Evolutionary conservation across 2,113 vertebrate genomes (phyloP).

Genomic region (Triplophysa dalaica): DNA sequence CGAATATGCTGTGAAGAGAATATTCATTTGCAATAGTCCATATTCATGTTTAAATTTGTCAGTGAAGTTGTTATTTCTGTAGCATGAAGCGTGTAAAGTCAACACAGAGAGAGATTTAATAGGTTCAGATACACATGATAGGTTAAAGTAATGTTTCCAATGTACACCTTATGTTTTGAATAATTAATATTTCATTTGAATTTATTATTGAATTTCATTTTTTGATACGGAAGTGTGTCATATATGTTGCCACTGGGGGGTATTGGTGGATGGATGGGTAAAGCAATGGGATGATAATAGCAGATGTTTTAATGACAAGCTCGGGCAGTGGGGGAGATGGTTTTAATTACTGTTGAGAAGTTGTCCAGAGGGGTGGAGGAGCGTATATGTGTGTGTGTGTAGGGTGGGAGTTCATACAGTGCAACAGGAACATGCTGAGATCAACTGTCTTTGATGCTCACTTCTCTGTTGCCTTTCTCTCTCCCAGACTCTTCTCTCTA

Average conservation of each 20-base stretch:
- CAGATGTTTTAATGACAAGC: constrained; percentile 91
- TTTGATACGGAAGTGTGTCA: too few relatives aligned
- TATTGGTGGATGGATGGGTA: neutral
- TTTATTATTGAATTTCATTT: too few relatives aligned
- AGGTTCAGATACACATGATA: too few relatives aligned
- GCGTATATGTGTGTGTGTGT: constrained; percentile 37
- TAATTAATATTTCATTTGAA: too few relatives aligned
- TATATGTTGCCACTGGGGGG: neutral
- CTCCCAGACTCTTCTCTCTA: constrained; percentile 9
- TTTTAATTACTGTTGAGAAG: constrained; percentile 97
- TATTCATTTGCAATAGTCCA: too few relatives aligned
- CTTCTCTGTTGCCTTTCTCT: constrained; percentile 70
- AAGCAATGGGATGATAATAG: constrained; percentile 81
- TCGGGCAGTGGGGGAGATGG: constrained; percentile 89
- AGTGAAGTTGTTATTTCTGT: too few relatives aligned
- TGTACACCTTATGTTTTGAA: too few relatives aligned
- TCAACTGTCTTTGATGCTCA: constrained; percentile 92
- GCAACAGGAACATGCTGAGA: constrained; percentile 93
- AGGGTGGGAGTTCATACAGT: constrained; percentile 94
- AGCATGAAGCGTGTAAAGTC: too few relatives aligned
- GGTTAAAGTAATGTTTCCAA: too few relatives aligned
- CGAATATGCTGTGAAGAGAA: too few relatives aligned
- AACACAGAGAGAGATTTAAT: too few relatives aligned
- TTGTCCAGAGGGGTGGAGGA: constrained; percentile 70
- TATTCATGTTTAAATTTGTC: too few relatives aligned